A percentile compares a stretch with the other conserved stretches of the same genome.
Conservation (phyloP, 1,140 invertebrate genomes). For the Lasioglossum albipes region DNA sequence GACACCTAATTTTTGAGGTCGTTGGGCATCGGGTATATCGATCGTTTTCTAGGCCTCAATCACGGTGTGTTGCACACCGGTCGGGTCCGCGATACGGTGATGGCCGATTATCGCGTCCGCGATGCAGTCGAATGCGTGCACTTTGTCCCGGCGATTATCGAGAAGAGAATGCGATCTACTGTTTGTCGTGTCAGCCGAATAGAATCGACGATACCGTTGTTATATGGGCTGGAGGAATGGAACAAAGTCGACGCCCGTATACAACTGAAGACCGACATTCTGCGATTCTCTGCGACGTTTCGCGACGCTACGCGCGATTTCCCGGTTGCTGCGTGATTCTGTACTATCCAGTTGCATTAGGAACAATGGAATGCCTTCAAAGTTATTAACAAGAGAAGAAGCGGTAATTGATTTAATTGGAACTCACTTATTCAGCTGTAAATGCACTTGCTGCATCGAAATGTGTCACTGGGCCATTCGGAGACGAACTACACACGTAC, state of each 20-base stretch:
- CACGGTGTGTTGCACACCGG: neutral
- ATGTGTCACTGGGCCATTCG: no score
- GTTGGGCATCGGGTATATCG: neutral
- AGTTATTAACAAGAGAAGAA: no score
- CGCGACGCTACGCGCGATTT: no score
- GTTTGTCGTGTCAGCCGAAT: slow-evolving; percentile 46
- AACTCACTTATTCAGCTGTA: no score
- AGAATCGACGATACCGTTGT: slow-evolving; percentile 48
- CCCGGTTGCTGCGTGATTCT: no score
- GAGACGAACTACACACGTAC: no score
- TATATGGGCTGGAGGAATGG: slow-evolving; percentile 32
- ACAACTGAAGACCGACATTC: neutral
- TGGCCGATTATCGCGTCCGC: slow-evolving; percentile 31
- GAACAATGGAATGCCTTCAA: no score
- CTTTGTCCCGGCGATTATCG: slow-evolving; percentile 47
- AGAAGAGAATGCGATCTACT: slow-evolving; percentile 40
- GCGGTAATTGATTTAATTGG: no score
- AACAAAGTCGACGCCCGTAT: slow-evolving; percentile 41
- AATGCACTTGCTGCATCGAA: no score
- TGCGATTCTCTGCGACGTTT: no score
- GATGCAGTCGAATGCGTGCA: slow-evolving; percentile 33
- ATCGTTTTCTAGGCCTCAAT: no score
- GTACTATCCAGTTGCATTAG: no score
- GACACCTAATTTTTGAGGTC: neutral
- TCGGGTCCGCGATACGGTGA: slow-evolving; percentile 12